A percentile compares a stretch with the other conserved stretches of the same genome.
Conservation (phyloP, 2,888 invertebrate species). For the Bedellia somnulentella region DNA sequence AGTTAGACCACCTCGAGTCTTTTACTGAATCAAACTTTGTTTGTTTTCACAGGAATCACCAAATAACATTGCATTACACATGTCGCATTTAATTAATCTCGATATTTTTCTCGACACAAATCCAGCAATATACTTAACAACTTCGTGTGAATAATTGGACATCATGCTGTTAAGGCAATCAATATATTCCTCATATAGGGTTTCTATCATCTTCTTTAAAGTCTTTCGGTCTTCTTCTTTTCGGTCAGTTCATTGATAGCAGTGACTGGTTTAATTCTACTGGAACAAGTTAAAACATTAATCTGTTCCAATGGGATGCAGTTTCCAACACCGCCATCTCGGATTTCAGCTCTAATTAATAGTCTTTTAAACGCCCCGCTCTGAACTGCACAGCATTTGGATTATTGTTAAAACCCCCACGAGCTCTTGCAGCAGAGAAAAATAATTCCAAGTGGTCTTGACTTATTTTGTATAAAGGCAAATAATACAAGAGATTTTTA, state of each 20-base stretch:
- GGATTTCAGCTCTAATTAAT: slow-evolving; percentile 5
- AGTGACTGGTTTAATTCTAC: not conserved
- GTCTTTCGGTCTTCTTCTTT: not conserved
- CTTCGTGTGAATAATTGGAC: slow-evolving; percentile 1
- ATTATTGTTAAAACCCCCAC: slow-evolving; percentile 8
- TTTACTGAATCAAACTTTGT: not conserved
- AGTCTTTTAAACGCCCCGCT: slow-evolving; percentile 3
- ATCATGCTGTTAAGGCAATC: slow-evolving; percentile 1
- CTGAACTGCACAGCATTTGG: slow-evolving; percentile 5
- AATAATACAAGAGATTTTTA: slow-evolving; percentile 2
- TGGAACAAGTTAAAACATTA: slow-evolving; percentile 2
- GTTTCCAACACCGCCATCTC: slow-evolving; percentile 2
- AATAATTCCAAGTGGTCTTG: slow-evolving; percentile 9
- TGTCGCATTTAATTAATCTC: slow-evolving; percentile 2
- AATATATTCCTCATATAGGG: slow-evolving; percentile 2
- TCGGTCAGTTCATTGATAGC: slow-evolving; percentile 1
- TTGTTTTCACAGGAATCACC: not conserved
- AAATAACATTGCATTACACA: not conserved
- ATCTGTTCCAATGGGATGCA: slow-evolving; percentile 4
- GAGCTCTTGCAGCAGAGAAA: slow-evolving; percentile 6
- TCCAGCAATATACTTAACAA: slow-evolving; percentile 3
- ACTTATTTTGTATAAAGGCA: slow-evolving; percentile 7
- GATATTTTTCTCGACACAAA: slow-evolving; percentile 4
- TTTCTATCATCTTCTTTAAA: not conserved
- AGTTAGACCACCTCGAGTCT: not conserved